Conservation (phyloP, 2,797 vertebrate species). For the Arremon brunneinucha region DNA sequence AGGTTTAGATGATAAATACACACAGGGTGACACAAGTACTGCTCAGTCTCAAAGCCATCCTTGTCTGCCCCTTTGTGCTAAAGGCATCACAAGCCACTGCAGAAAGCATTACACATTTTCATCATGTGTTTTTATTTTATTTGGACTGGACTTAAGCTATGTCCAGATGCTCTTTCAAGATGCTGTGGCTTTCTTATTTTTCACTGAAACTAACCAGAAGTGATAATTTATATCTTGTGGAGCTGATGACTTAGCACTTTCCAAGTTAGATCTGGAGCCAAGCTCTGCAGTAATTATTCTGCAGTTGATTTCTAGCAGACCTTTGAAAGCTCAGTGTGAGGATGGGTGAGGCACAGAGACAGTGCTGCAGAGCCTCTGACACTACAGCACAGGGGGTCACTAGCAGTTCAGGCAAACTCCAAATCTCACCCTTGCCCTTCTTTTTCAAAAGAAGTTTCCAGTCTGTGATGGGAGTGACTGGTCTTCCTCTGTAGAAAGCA, state of each 20-base stretch:
- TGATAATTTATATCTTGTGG: not conserved
- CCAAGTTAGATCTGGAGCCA: not conserved
- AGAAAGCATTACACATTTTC: not conserved
- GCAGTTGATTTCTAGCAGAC: not conserved
- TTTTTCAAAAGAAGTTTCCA: not conserved
- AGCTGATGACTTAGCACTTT: conserved; percentile 29
- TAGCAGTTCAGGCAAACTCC: not conserved
- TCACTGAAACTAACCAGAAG: not conserved
- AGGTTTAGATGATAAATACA: not conserved
- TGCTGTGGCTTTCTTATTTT: conserved; percentile 6
- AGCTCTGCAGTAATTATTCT: not conserved
- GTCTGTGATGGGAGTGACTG: not conserved
- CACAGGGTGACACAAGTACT: not conserved
- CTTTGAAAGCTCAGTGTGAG: not conserved
- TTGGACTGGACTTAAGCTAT: not conserved
- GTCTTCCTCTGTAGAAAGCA: not conserved
- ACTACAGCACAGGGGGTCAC: not conserved
- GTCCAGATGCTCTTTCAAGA: not conserved
- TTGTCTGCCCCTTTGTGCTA: not conserved
- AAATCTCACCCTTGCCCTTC: not conserved
- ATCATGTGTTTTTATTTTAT: not conserved
- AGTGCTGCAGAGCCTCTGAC: not conserved
- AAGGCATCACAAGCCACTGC: not conserved
- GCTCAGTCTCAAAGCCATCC: not conserved
- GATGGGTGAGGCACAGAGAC: not conserved